Evolutionary conservation across 2,113 vertebrate species (phyloP).

Genomic region (Procavia capensis): DNA sequence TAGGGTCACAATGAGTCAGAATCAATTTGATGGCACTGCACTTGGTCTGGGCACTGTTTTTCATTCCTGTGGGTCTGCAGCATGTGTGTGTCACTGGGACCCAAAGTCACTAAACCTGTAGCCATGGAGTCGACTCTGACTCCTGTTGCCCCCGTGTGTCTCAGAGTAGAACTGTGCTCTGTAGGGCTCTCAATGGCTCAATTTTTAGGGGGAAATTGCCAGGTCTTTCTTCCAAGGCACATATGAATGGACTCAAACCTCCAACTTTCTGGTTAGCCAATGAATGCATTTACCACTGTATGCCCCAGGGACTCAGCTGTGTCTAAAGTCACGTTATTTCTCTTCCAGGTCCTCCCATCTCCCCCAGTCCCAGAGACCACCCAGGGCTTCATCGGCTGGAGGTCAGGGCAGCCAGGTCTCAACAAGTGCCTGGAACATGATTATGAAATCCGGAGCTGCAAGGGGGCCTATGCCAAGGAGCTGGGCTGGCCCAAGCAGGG

Average conservation of each 20-base stretch:
- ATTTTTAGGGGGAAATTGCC: background rate
- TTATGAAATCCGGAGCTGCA: conserved; percentile 81
- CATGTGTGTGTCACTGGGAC: background rate
- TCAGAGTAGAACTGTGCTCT: background rate
- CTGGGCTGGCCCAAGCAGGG: conserved; percentile 86
- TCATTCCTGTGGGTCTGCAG: background rate
- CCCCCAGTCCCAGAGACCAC: conserved; percentile 91
- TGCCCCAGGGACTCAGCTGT: background rate
- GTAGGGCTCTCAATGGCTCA: background rate
- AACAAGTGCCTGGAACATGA: conserved; percentile 84
- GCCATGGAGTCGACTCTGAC: background rate
- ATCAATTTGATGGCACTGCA: too few species aligned
- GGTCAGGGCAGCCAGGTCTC: conserved; percentile 85
- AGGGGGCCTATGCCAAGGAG: conserved; percentile 85
- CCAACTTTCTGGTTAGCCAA: background rate
- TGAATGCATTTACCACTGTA: background rate
- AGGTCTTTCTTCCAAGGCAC: background rate
- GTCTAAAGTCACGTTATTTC: background rate
- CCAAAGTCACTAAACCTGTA: background rate
- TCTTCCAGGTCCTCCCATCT: conserved; percentile 88
- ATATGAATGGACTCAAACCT: background rate
- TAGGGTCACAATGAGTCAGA: too few species aligned
- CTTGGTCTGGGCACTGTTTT: too few species aligned
- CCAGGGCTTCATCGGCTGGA: conserved; percentile 93
- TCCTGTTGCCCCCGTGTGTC: background rate